phyloP scores from a whole-genome alignment of 2,888 invertebrate species.

The Troides helena region DNA sequence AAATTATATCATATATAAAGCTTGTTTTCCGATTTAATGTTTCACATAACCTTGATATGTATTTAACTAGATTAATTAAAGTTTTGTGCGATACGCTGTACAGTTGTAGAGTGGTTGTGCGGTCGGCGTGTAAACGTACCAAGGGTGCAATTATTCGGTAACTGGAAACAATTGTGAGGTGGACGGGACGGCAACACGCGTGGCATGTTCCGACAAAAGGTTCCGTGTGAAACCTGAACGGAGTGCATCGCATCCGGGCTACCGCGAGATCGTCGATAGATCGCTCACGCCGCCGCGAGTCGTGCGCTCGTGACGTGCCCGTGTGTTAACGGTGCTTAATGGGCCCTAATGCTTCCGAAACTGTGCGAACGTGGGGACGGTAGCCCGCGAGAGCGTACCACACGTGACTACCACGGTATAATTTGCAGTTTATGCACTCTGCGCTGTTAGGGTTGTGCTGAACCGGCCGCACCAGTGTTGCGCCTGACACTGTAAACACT shows the following conservation, averaged over 20 bases:
- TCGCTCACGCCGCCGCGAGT: slow-evolving; percentile 65
- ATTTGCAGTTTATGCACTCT: slow-evolving; percentile 61
- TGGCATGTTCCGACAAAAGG: slow-evolving; percentile 46
- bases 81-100: neutral
- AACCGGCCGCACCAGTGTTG: neutral
- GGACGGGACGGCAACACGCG: slow-evolving; percentile 34
- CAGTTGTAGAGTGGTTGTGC: neutral
- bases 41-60: too few relatives aligned
- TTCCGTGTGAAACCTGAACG: slow-evolving; percentile 68
- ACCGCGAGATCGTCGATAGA: slow-evolving; percentile 75
- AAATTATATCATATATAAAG: too few relatives aligned
- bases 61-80: too few relatives aligned
- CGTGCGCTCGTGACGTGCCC: slow-evolving; percentile 75
- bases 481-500: too few relatives aligned
- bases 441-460: slow-evolving; percentile 16
- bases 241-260: slow-evolving; percentile 57
- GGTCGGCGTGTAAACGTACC: neutral
- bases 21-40: too few relatives aligned
- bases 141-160: slow-evolving; percentile 3
- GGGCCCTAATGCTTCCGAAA: slow-evolving; percentile 80
- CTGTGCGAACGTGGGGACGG: slow-evolving; percentile 77
- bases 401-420: slow-evolving; percentile 70
- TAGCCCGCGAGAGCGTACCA: slow-evolving; percentile 65
- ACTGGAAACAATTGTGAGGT: slow-evolving; percentile 21
- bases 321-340: slow-evolving; percentile 80